Evolutionary conservation across 2,113 vertebrate genomes (phyloP).

Genomic region (Gallinago media): DNA sequence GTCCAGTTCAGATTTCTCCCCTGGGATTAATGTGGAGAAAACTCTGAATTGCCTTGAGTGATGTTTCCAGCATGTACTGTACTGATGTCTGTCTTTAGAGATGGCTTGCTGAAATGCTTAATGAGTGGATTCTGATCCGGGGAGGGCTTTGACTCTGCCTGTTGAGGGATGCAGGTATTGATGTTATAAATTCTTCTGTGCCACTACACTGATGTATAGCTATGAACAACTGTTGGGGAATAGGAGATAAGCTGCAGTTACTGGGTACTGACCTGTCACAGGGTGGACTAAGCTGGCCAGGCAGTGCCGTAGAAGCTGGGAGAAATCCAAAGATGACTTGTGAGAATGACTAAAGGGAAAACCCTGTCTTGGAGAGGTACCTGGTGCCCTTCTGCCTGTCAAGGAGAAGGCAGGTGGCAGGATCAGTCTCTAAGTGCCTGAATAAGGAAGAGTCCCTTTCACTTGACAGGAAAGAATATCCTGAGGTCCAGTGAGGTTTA

Average conservation of each 20-base stretch:
- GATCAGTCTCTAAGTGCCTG: not conserved
- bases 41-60: not conserved
- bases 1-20: not conserved
- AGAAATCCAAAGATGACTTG: not conserved
- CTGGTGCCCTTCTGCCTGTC: not conserved
- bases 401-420: not conserved
- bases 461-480: not conserved
- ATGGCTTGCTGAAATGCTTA: not conserved
- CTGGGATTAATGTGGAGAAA: not conserved
- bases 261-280: not conserved
- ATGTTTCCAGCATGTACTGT: not conserved
- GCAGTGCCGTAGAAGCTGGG: not conserved
- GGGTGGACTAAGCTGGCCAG: not conserved
- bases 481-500: not conserved
- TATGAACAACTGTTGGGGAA: not conserved
- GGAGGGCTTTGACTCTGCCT: not conserved
- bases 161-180: not conserved
- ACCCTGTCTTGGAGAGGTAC: not conserved
- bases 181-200: not conserved
- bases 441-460: not conserved
- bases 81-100: not conserved
- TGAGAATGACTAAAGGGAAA: not conserved
- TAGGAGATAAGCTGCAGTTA: not conserved
- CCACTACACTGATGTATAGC: not conserved
- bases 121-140: not conserved